Evolutionary conservation across 2,113 vertebrate genomes (phyloP), one percentile per base, ranked within the genome.

Genomic region (Spheniscus mendiculus): DNA sequence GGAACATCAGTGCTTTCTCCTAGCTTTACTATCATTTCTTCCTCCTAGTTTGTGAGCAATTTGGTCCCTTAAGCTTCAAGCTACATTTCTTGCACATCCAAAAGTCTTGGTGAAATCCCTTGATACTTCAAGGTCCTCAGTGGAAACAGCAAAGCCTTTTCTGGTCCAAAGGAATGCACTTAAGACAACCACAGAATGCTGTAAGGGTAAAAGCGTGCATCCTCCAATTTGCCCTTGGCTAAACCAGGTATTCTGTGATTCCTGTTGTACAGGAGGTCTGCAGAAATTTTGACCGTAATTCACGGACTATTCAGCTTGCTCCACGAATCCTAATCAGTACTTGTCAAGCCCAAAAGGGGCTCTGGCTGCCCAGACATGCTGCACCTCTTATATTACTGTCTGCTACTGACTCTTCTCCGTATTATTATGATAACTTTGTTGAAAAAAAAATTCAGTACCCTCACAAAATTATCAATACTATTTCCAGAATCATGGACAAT

Each of bases 181-280:
- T 61, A 22, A 4, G 12, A n/a, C 32, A 50, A 45, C 81, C 71
- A 50, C 52, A 52, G 76, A 32, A 32, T 2, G 8, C 9, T 23
- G 2, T 2, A 40, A 12, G 83, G 72, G 3, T n/a, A 74, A 42
- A 8, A 15, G 53, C 7, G 2, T 1, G 3, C 27, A 59, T 20
- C 25, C 27, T 40, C 52, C 53, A 10, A 5, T 13, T 56, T 4
- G 5, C n/a, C 71, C 21, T 2, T 3, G 22, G 3, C 44, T 38
- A 36, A 34, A 15, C 5, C 47, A 34, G 52, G 29, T 34, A 8
- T 12, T 22, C 17, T 23, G 18, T 2, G 42, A 45, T 34, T 70
- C 66, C 58, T 18, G 25, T 22, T 7, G 9, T 8, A 38, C 45
- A 42, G 56, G 9, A 27, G 21, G 18, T 9, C 15, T 74, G 50